phyloP scores from a whole-genome alignment of 2,113 vertebrate species.

The Anthoscopus minutus region DNA sequence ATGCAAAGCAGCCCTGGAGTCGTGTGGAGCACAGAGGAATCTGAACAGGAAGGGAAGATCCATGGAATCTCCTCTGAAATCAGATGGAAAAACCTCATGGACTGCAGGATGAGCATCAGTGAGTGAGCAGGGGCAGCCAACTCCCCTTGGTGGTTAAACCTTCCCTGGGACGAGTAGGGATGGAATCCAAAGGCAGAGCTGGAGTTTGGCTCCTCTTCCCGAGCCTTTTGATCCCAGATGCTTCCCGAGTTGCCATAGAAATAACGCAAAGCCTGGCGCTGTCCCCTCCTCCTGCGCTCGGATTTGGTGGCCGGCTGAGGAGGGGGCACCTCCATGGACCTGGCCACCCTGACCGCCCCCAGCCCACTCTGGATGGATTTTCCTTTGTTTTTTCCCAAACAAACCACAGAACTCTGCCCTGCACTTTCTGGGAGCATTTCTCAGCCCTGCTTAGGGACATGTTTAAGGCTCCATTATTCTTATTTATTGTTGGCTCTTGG shows the following conservation, averaged over 20 bases:
- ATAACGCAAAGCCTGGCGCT: background rate
- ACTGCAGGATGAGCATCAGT: background rate
- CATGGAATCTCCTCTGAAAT: background rate
- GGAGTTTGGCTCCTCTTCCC: background rate
- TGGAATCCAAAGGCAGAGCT: background rate
- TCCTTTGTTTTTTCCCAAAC: background rate
- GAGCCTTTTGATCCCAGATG: background rate
- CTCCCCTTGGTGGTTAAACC: background rate
- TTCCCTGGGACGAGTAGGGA: background rate
- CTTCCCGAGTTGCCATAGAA: background rate
- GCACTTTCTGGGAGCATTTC: background rate
- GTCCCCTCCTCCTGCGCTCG: rapidly evolving
- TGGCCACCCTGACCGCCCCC: background rate
- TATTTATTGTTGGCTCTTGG: slow-evolving; percentile 1
- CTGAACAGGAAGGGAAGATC: background rate
- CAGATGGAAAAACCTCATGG: background rate
- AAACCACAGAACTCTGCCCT: background rate
- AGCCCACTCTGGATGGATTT: background rate
- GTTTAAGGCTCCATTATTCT: background rate
- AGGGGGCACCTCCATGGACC: rapidly evolving
- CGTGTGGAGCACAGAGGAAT: background rate
- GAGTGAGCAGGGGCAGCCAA: background rate
- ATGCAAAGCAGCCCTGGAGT: slow-evolving; percentile 6
- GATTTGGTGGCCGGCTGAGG: background rate
- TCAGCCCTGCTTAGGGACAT: background rate